Percentiles rank a stretch among this genome's conserved stretches.
phyloP scores from a whole-genome alignment of 2,797 vertebrate species.

The Labeo calbasu region DNA sequence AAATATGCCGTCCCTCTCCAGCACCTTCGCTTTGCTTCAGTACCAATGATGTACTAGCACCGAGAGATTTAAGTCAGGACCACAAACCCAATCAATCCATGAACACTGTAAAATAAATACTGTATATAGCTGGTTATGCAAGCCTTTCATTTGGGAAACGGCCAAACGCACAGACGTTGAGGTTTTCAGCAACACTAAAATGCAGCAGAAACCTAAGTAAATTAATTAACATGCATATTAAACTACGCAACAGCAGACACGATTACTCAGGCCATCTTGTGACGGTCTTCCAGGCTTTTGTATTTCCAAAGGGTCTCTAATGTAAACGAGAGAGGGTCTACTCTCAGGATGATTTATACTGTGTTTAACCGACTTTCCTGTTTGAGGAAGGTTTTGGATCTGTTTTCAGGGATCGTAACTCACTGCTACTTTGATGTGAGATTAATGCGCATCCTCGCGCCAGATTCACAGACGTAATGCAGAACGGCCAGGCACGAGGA shows the following conservation, averaged over 20 bases:
- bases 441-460: constrained; percentile 58
- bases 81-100: constrained; percentile 28
- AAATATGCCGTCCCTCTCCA: constrained; percentile 5
- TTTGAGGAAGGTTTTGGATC: constrained; percentile 9
- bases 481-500: constrained; percentile 60
- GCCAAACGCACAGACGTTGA: neutral
- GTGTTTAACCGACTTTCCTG: constrained; percentile 8
- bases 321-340: constrained; percentile 13
- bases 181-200: neutral
- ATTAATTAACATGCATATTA: neutral
- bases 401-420: constrained; percentile 5
- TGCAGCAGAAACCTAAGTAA: neutral
- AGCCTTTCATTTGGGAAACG: neutral
- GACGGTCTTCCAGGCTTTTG: constrained; percentile 23
- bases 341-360: constrained; percentile 21
- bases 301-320: constrained; percentile 4
- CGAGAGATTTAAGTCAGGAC: constrained; percentile 34
- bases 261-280: neutral
- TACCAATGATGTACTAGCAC: constrained; percentile 25
- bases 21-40: constrained; percentile 23
- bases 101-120: constrained; percentile 23
- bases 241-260: neutral
- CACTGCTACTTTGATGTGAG: constrained; percentile 40
- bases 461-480: constrained; percentile 59
- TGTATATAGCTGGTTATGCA: constrained; percentile 36